Base-by-base conservation (phyloP, 1,140 invertebrate genomes). In the Acyrthosiphon pisum region DNA sequence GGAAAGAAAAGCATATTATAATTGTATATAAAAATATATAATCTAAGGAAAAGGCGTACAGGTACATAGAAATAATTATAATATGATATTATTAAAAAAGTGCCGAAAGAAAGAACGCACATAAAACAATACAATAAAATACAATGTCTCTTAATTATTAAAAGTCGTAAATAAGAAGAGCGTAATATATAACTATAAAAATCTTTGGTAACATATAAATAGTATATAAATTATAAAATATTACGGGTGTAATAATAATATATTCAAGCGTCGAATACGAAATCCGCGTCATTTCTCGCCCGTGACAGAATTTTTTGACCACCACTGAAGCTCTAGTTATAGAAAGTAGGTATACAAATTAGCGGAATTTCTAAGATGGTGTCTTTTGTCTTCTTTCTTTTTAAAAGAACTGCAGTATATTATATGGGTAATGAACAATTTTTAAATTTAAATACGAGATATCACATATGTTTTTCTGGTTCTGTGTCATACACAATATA, bases 121-220 rank as follows among this genome's bases (percentile, higher is more conserved):
- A 37, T 81, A 37, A 83, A 83, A 83, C 81, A 83, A 83, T 83
- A 83, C 9, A 41, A 83, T 83, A 83, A 83, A 37, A 37, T 37
- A 83, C 22, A 22, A 83, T 83, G 35, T 41, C 22, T 83, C 81
- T 83, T 83, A 83, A 41, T 37, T 37, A 41, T 37, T 37, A 23
- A 83, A 83, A 83, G 22, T 83, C 35, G 81, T 41, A 83, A 83
- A 37, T 83, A 83, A 83, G 81, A 83, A 83, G 22, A 9, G 8
- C 37, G 22, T 81, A 22, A 22, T 83, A 83, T 37, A 83, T 37
- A 60, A 60, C 88, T 90, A 90, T 90, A 90, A 60, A 76, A 90
- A 90, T 90, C 88, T 90, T 90, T 90, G 88, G 88, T 90, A 90
- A 90, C 88, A 41, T 44, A 90, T 22, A 30, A 41, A 90, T 26